Percentiles rank a stretch among this genome's conserved stretches.
phyloP scores from a whole-genome alignment of 2,113 vertebrate species.

The Amblyopsis rosae region DNA sequence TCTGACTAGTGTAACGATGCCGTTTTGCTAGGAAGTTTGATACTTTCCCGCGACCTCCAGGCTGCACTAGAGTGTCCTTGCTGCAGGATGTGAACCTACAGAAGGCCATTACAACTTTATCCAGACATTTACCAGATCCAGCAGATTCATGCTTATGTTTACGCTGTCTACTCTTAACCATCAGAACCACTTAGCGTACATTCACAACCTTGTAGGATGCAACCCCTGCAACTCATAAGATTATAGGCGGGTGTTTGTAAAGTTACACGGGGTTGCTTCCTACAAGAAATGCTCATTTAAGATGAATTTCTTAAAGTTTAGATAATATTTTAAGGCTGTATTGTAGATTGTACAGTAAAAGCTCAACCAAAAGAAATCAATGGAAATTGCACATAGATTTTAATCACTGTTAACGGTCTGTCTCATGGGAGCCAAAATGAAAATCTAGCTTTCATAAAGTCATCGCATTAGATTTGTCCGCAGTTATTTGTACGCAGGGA shows the following conservation, averaged over 20 bases:
- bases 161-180: too few relatives aligned
- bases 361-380: constrained; percentile 32
- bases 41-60: constrained; percentile 41
- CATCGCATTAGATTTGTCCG: constrained; percentile 58
- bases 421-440: constrained; percentile 52
- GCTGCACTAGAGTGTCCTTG: constrained; percentile 11
- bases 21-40: constrained; percentile 31
- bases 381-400: constrained; percentile 25
- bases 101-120: too few relatives aligned
- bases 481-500: constrained; percentile 46
- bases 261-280: constrained; percentile 3
- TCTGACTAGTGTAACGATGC: constrained; percentile 43
- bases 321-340: not conserved
- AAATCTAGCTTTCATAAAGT: constrained; percentile 52
- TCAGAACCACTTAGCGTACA: too few relatives aligned
- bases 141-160: too few relatives aligned
- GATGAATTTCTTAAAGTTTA: not conserved
- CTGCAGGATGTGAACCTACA: too few relatives aligned
- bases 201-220: too few relatives aligned
- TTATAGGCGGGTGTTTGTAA: constrained; percentile 1
- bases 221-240: too few relatives aligned
- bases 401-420: constrained; percentile 51
- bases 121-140: too few relatives aligned
- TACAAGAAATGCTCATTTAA: constrained; percentile 6
- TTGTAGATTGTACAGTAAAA: constrained; percentile 5